phyloP scores from a whole-genome alignment of 2,888 invertebrate species.

The Cloeon dipterum region DNA sequence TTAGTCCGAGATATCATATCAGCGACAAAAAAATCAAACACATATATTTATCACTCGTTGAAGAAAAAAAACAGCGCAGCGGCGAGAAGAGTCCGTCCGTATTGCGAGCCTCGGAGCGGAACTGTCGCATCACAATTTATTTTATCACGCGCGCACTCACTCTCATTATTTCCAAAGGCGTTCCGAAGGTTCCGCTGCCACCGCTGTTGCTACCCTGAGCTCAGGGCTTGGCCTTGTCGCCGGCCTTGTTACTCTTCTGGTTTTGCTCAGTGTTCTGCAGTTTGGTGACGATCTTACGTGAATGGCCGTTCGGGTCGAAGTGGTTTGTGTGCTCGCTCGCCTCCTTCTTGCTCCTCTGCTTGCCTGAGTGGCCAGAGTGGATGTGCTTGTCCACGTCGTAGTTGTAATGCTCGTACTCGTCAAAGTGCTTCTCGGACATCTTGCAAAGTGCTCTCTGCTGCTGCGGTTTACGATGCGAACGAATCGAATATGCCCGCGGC shows the following conservation, averaged over 20 bases:
- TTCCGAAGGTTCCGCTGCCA: no score
- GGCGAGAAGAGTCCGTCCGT: no score
- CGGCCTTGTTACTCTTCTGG: slow-evolving; percentile 26
- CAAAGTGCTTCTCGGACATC: slow-evolving; percentile 68
- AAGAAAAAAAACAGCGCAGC: no score
- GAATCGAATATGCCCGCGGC: slow-evolving; percentile 7
- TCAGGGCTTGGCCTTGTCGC: slow-evolving; percentile 4
- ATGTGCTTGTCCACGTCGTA: slow-evolving; percentile 82
- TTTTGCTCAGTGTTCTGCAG: slow-evolving; percentile 64
- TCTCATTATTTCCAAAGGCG: no score
- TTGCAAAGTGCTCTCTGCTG: slow-evolving; percentile 15
- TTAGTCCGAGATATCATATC: no score
- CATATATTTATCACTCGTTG: no score
- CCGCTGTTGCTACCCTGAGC: no score
- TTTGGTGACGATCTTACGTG: slow-evolving; percentile 73
- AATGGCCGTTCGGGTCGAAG: slow-evolving; percentile 79
- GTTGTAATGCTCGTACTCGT: slow-evolving; percentile 87
- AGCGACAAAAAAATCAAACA: no score
- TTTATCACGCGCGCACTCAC: no score
- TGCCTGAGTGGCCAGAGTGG: slow-evolving; percentile 68
- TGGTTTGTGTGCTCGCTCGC: slow-evolving; percentile 74
- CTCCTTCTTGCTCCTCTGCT: slow-evolving; percentile 76
- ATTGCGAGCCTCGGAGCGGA: no score
- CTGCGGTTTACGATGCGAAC: slow-evolving; percentile 6
- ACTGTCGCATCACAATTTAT: no score